Base-by-base conservation (phyloP, 2,888 invertebrate genomes). In the Sceliomorpha sp. region DNA sequence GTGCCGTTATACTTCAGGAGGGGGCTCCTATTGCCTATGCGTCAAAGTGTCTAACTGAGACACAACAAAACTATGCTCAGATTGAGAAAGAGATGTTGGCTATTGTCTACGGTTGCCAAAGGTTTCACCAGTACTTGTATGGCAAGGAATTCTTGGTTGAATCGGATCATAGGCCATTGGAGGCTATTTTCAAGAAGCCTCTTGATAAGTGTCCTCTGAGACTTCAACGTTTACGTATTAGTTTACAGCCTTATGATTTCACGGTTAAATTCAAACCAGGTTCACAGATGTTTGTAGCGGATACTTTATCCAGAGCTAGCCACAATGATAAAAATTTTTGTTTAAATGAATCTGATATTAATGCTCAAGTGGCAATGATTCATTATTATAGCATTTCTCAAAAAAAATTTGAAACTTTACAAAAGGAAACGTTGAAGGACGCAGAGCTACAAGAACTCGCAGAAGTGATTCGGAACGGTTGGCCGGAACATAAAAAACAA, bases 231-330 rank as follows among this genome's bases (percentile, higher is more conserved):
- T 58, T 72, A 12, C 12, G 29, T n/a, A 51, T 51, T 14, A 13
- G 6, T 1, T 27, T 64, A n/a, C 58, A 71, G 12, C 37, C 26
- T 4, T 73, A 60, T 51, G 31, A 70, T 8, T 27, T 67, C 2
- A 13, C 5, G 6, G 53, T 70, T 0, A 29, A 42, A 32, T 72
- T 66, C 15, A 70, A 67, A 9, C 80, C 80, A 0, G 82, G 79
- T n/a, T 79, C 76, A 68, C 40, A 67, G 9, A 53, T 80, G 27
- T 67, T 69, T 27, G 58, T 81, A 10, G 76, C 81, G 7, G 83
- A 84, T 37, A 70, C 81, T 1, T 48, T 85, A 15, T 81, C 80
- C 0, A 66, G 81, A 20, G 63, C 75, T 7, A 55, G 26, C 8
- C 32, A 37, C 40, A 9, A 32, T 6, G 9, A 42, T 13, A 17